Percentiles rank a stretch among this genome's conserved stretches.
These are phyloP conservation scores for Aphis gossypii DNA, from an alignment of 1,140 invertebrate genomes.

Conservation along the genomic window DNA sequence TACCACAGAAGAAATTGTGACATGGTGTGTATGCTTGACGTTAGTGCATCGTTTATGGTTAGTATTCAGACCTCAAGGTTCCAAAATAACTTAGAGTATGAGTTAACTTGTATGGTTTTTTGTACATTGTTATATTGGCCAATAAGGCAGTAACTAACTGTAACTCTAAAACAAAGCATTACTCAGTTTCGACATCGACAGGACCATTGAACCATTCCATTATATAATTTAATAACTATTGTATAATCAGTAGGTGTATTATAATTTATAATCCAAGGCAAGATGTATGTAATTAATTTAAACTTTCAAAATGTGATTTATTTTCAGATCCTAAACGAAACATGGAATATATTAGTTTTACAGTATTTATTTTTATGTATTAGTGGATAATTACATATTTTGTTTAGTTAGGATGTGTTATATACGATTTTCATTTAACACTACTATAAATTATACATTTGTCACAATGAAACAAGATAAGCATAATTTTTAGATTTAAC, in stretches of 20 bases:
- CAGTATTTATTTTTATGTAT: not conserved
- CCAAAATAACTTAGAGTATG: not conserved
- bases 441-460: not conserved
- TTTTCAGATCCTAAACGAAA: not conserved
- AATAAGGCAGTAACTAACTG: slow-evolving; percentile 8
- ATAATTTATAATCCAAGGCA: not conserved
- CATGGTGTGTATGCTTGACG: not conserved
- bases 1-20: slow-evolving; percentile 13
- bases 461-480: not conserved
- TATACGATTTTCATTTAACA: not conserved
- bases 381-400: not conserved
- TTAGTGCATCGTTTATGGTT: not conserved
- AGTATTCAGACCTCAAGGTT: slow-evolving; percentile 6
- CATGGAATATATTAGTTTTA: not conserved
- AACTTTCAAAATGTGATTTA: not conserved
- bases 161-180: not conserved
- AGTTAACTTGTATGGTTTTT: not conserved
- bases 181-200: not conserved
- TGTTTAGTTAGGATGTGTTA: not conserved
- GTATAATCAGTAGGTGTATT: not conserved
- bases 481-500: not conserved
- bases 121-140: not conserved
- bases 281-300: not conserved
- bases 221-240: not conserved
- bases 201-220: not conserved